Conservation (phyloP, 2,888 invertebrate genomes). For the Nematopogon swammerdamellus region DNA sequence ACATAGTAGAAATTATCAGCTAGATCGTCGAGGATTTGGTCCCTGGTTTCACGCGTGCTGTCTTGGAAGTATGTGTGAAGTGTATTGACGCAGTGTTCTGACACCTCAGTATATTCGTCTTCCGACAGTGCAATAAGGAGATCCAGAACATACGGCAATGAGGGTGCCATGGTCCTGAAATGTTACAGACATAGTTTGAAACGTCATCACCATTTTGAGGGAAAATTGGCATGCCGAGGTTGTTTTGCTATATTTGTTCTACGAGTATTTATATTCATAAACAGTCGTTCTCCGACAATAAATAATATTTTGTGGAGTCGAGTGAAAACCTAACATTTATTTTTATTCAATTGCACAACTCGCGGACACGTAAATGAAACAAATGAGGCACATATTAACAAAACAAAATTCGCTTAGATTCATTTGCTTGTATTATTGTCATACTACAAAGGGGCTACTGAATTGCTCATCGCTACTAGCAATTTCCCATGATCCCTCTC, state of each 20-base stretch:
- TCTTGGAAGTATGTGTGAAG: conserved; percentile 26
- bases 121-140: conserved; percentile 65
- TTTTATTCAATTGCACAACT: too few species aligned
- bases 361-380: too few species aligned
- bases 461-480: too few species aligned
- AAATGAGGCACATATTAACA: too few species aligned
- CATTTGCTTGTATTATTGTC: too few species aligned
- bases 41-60: conserved; percentile 22
- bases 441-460: too few species aligned
- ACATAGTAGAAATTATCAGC: conserved; percentile 60
- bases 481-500: too few species aligned
- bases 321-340: too few species aligned
- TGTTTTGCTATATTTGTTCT: neutral
- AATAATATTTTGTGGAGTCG: too few species aligned
- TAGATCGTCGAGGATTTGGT: conserved; percentile 47
- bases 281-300: too few species aligned
- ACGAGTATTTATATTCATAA: neutral
- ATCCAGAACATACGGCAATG: conserved; percentile 61
- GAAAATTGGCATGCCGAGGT: neutral
- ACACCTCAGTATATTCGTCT: conserved; percentile 58
- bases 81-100: conserved; percentile 34
- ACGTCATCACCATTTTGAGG: neutral
- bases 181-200: conserved; percentile 1
- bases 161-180: conserved; percentile 58
- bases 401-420: too few species aligned